These are phyloP conservation scores for Daubentonia madagascariensis DNA, from an alignment of 2,113 vertebrate genomes.

Conservation along the genomic window DNA sequence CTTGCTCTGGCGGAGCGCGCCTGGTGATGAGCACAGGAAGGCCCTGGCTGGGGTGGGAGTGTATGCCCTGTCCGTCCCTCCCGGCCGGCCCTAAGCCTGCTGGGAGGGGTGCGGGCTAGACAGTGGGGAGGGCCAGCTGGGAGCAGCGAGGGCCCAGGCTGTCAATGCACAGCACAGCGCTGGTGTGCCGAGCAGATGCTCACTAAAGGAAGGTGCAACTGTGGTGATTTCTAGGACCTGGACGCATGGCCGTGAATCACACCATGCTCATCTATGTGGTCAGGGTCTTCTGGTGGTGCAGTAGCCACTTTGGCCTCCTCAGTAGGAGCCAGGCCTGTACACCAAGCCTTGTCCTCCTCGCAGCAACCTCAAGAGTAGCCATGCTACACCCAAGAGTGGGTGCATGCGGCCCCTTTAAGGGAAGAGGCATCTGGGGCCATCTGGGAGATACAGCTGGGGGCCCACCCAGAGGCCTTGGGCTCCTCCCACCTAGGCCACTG, in stretches of 20 bases:
- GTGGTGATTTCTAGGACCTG: background rate
- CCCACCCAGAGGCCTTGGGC: background rate
- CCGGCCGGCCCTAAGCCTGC: background rate
- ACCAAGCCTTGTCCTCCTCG: background rate
- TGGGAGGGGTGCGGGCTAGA: background rate
- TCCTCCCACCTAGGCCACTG: background rate
- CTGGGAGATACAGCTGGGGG: background rate
- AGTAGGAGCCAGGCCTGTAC: background rate
- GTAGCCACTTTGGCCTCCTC: background rate
- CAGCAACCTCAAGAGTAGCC: background rate
- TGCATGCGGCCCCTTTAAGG: background rate
- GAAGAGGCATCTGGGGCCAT: background rate
- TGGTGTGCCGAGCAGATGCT: background rate
- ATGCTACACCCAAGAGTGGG: background rate
- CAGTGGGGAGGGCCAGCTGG: background rate
- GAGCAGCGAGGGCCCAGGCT: background rate
- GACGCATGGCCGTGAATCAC: background rate
- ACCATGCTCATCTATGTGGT: background rate
- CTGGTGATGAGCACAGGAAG: background rate
- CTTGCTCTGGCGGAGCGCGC: background rate
- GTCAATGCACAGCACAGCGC: background rate
- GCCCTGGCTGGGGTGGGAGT: background rate
- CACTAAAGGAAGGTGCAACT: background rate
- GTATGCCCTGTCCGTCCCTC: background rate
- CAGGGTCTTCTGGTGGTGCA: background rate